These are phyloP conservation scores for Apis dorsata DNA, from an alignment of 1,140 invertebrate genomes.

Conservation along the genomic window DNA sequence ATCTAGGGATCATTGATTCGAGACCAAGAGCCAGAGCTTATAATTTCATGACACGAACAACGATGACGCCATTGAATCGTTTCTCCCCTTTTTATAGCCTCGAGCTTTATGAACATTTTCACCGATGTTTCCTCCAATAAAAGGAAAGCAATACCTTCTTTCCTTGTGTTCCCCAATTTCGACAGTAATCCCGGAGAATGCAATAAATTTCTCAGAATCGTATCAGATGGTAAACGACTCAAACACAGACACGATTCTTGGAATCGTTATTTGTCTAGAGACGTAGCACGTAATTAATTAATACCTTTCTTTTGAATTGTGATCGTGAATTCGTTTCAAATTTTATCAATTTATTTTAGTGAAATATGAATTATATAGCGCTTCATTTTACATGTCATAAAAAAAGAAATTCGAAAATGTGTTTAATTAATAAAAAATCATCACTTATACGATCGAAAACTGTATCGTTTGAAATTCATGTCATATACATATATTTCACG, in stretches of 20 bases:
- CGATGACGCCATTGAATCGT: conserved; percentile 4
- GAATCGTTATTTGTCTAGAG: neutral
- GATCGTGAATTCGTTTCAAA: neutral
- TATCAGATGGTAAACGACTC: neutral
- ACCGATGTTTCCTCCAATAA: conserved; percentile 36
- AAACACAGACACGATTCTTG: neutral
- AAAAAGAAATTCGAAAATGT: neutral
- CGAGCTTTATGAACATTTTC: conserved; percentile 33
- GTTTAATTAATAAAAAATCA: neutral
- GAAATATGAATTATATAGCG: too few species aligned
- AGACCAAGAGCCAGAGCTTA: neutral
- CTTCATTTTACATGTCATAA: neutral
- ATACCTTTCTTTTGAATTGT: neutral
- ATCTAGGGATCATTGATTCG: neutral
- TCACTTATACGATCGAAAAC: neutral
- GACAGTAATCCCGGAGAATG: neutral
- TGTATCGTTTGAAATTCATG: neutral
- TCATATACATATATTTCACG: neutral
- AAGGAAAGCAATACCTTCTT: conserved; percentile 13
- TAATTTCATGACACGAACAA: conserved; percentile 31
- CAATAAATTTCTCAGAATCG: conserved; percentile 6
- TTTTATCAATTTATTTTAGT: too few species aligned
- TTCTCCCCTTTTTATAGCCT: conserved; percentile 20
- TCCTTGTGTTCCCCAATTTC: conserved; percentile 7
- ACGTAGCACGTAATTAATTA: neutral